Evolutionary conservation across 92 coral and sea anemone species (phyloP), one percentile per base, ranked within the genome.

Genomic region (Diadumene lineata): DNA sequence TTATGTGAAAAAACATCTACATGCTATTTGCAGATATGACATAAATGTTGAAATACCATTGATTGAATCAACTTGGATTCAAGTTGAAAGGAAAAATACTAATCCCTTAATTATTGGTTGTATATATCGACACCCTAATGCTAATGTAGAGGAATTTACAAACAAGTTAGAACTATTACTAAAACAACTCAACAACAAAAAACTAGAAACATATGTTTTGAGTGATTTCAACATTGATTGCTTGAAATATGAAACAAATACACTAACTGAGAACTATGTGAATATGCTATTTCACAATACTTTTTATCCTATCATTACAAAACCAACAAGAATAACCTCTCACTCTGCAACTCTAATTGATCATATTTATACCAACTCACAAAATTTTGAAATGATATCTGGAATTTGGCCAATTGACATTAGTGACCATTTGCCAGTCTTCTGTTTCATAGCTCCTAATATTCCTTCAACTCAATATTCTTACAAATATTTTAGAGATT

Each of bases 261-360:
- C 57, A 28, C 72, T 56, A 71, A 83, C 79, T 11, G 71, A 58
- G 25, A 60, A 67, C 43, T 77, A 77, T 66, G 32, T 83, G 24
- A 60, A 72, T 55, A 80, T 80, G 84, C 28, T 80, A 43, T 72
- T 43, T 28, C 38, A 58, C 56, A 34, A 70, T 71, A 69, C 65
- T 43, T 73, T 83, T 26, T 32, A 58, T 62, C 83, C 88, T 16
- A 29, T 87, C 15, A 79, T 78, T 38, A 87, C 83, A 18, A 82
- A 87, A 58, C 87, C 92, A 44, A 86, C 84, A 11, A 50, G 81
- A 73, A 68, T 81, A 66, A 81, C 75, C 25, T 63, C 46, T 66
- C 91, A 86, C 55, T 44, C 91, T 43, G 57, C 79, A 66, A 81
- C 91, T 29, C 55, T 81, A 56, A 81, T 81, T 51, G 86, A 86